These are phyloP conservation scores for Axis porcinus DNA, from an alignment of 2,113 vertebrate genomes.

Conservation along the genomic window DNA sequence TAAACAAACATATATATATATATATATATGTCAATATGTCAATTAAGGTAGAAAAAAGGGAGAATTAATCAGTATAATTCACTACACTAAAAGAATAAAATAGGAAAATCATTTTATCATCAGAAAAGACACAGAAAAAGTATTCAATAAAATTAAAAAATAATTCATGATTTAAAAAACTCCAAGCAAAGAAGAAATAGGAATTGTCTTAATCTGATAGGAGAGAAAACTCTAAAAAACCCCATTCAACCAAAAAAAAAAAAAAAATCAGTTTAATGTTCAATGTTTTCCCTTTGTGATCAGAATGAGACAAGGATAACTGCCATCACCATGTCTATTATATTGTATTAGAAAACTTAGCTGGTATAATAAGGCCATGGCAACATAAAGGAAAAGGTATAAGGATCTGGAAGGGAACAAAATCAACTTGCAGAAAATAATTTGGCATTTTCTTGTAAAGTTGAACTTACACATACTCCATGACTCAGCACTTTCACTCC, in stretches of 20 bases:
- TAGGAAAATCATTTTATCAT: not conserved
- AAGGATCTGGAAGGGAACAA: not conserved
- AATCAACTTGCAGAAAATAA: not conserved
- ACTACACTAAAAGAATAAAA: not conserved
- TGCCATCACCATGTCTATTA: not conserved
- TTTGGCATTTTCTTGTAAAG: not conserved
- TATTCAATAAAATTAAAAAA: not conserved
- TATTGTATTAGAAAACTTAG: not conserved
- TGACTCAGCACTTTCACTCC: not conserved
- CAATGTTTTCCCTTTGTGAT: not conserved
- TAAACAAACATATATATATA: not conserved
- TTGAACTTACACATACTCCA: not conserved
- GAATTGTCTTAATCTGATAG: not conserved
- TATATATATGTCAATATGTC: not conserved
- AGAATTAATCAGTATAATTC: not conserved
- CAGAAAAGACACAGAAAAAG: not conserved
- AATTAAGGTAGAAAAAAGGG: not conserved
- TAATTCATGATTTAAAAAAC: not conserved
- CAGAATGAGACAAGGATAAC: not conserved
- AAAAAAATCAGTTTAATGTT: not conserved
- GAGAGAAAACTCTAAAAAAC: not conserved
- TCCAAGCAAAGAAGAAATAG: slow-evolving; percentile 9
- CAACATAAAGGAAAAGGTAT: not conserved
- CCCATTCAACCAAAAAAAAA: not conserved
- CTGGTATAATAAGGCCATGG: not conserved